A percentile compares a stretch with the other conserved stretches of the same genome.
Conservation (phyloP, 1,140 invertebrate species). For the Aphis gossypii region DNA sequence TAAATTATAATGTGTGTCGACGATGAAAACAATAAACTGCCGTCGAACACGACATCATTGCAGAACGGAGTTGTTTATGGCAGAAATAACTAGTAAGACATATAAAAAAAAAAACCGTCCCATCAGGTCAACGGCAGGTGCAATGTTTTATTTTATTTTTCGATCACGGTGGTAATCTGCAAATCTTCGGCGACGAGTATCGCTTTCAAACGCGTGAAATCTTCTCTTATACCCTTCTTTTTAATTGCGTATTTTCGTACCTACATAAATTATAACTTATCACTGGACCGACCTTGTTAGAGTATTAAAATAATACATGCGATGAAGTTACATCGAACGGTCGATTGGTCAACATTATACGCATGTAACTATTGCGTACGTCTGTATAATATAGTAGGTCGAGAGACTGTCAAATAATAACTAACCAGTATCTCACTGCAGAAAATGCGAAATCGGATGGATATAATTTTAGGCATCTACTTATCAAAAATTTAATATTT, state of each 20-base stretch:
- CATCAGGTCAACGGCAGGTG: background rate
- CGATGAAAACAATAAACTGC: background rate
- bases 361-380: background rate
- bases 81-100: background rate
- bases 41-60: background rate
- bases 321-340: background rate
- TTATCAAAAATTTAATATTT: no score
- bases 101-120: background rate
- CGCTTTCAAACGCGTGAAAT: background rate
- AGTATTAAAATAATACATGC: background rate
- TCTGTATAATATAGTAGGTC: background rate
- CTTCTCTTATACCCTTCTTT: background rate
- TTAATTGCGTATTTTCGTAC: background rate
- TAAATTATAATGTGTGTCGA: background rate
- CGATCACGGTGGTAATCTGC: background rate
- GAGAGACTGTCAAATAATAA: background rate
- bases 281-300: background rate
- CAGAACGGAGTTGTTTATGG: background rate
- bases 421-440: background rate
- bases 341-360: background rate
- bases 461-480: no score
- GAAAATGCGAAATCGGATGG: background rate
- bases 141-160: conserved; percentile 2
- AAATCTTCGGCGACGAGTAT: background rate
- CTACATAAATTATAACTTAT: background rate